Conservation (phyloP, 2,888 invertebrate genomes). For the Dolomedes plantarius region DNA sequence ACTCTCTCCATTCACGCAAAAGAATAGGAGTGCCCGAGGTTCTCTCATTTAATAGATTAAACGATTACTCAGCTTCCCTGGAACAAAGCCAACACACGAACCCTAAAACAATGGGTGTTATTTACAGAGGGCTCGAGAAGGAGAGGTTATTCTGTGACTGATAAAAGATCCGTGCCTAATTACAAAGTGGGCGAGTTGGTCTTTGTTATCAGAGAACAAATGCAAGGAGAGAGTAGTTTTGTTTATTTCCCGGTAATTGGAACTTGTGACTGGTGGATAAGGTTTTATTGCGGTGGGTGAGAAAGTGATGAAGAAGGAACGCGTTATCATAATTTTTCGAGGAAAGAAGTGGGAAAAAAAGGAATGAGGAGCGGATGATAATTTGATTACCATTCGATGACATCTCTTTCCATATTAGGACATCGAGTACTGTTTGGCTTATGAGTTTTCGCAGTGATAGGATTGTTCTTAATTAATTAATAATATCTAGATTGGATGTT, state of each 20-base stretch:
- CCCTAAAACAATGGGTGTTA: slow-evolving; percentile 68
- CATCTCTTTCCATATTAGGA: not conserved
- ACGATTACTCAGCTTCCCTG: slow-evolving; percentile 54
- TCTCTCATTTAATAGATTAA: slow-evolving; percentile 61
- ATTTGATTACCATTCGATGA: not conserved
- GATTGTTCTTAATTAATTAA: no score
- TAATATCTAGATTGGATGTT: no score
- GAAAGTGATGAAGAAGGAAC: slow-evolving; percentile 25
- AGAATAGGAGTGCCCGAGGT: not conserved
- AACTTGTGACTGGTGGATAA: slow-evolving; percentile 42
- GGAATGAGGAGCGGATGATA: not conserved
- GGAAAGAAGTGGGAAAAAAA: not conserved
- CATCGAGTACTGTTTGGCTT: no score
- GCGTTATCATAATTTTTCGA: not conserved
- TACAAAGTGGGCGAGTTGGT: slow-evolving; percentile 36
- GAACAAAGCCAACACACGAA: slow-evolving; percentile 60
- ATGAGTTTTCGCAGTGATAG: no score
- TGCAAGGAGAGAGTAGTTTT: slow-evolving; percentile 47
- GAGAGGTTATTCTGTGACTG: slow-evolving; percentile 47
- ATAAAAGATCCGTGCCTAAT: slow-evolving; percentile 60
- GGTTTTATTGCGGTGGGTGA: slow-evolving; percentile 48
- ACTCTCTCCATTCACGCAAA: slow-evolving; percentile 13
- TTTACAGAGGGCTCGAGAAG: slow-evolving; percentile 55
- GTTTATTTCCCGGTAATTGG: slow-evolving; percentile 60
- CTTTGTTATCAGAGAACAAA: slow-evolving; percentile 62